Evolutionary conservation across 2,113 vertebrate species (phyloP).

Genomic region (rat (Rattus norvegicus)): GRCr8 NC_086032.1:92788001-92788500

Average conservation of each 20-base stretch:
- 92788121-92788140: background rate
- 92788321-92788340: background rate
- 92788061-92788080: background rate
- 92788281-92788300: background rate
- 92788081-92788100: background rate
- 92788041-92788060: background rate
- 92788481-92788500: background rate
- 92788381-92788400: background rate
- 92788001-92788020: background rate
- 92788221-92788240: background rate
- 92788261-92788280: background rate
- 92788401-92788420: background rate
- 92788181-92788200: no score
- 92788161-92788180: accelerated
- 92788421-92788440: background rate
- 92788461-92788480: background rate
- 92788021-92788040: background rate
- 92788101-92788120: background rate
- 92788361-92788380: background rate
- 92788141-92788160: background rate
- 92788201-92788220: background rate
- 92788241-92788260: background rate
- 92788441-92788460: background rate
- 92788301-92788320: background rate
- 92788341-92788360: background rate